These are phyloP conservation scores for Drosophila lacicola DNA, from an alignment of 2,888 invertebrate species.

Conservation along the genomic window DNA sequence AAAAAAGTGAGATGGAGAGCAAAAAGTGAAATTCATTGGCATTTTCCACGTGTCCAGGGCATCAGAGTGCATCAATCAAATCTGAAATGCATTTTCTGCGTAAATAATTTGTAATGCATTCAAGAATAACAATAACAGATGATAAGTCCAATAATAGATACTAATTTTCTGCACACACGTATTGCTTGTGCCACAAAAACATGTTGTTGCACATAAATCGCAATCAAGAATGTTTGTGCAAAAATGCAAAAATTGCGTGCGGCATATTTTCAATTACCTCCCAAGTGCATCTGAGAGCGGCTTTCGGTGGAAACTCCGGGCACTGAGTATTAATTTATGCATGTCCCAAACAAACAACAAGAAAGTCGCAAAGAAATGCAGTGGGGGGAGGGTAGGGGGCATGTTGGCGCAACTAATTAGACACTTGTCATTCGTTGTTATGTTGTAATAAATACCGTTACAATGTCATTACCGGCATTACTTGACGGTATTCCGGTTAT, in stretches of 20 bases:
- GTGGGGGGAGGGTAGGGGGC: background rate
- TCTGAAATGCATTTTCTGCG: constrained; percentile 59
- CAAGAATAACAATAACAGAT: constrained; percentile 26
- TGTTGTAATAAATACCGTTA: constrained; percentile 82
- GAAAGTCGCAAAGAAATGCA: background rate
- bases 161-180: constrained; percentile 15
- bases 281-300: background rate
- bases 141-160: constrained; percentile 27
- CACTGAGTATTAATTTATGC: constrained; percentile 51
- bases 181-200: constrained; percentile 7
- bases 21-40: constrained; percentile 71
- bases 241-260: constrained; percentile 27
- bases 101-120: constrained; percentile 43
- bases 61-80: constrained; percentile 73
- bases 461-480: constrained; percentile 80
- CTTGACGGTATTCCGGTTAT: constrained; percentile 63
- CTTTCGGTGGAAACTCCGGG: constrained; percentile 9
- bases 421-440: constrained; percentile 77
- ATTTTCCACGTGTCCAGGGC: constrained; percentile 69
- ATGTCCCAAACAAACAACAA: constrained; percentile 38
- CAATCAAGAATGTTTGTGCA: constrained; percentile 35
- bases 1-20: constrained; percentile 5
- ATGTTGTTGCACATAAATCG: constrained; percentile 29
- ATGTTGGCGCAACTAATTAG: constrained; percentile 77
- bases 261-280: constrained; percentile 33